Conservation (phyloP, 1,140 invertebrate species). For the Pinna nobilis region DNA sequence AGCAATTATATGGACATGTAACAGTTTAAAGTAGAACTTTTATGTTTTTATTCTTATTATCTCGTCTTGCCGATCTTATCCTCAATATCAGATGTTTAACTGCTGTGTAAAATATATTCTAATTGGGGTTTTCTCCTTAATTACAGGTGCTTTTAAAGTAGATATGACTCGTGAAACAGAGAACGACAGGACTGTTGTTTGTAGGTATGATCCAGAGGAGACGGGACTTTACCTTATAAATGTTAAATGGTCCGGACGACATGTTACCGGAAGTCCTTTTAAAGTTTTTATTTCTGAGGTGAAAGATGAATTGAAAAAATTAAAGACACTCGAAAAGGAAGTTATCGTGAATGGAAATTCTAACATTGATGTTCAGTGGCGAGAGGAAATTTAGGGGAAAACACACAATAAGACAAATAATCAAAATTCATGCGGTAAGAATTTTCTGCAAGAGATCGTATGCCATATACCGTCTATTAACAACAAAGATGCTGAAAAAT, state of each 20-base stretch:
- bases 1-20: too few species aligned
- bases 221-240: slow-evolving; percentile 98
- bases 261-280: slow-evolving; percentile 95
- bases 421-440: too few species aligned
- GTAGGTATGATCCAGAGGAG: slow-evolving; percentile 97
- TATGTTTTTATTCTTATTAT: too few species aligned
- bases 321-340: slow-evolving; percentile 22
- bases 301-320: slow-evolving; percentile 87
- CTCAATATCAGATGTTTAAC: too few species aligned
- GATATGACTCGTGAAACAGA: slow-evolving; percentile 99
- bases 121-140: not conserved
- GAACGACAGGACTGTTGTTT: slow-evolving; percentile 97
- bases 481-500: too few species aligned
- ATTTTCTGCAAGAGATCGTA: too few species aligned
- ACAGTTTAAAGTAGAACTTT: too few species aligned
- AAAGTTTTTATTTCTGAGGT: slow-evolving; percentile 99
- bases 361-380: slow-evolving; percentile 8
- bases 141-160: slow-evolving; percentile 92
- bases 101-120: not conserved
- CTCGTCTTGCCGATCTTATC: too few species aligned
- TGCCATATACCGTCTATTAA: too few species aligned
- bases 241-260: slow-evolving; percentile 98
- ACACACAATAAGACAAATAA: too few species aligned
- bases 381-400: slow-evolving; percentile 8
- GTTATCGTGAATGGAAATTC: slow-evolving; percentile 6